Evolutionary conservation across 2,888 invertebrate genomes (phyloP), one percentile per base, ranked within the genome.

Genomic region (Euproctis similis): DNA sequence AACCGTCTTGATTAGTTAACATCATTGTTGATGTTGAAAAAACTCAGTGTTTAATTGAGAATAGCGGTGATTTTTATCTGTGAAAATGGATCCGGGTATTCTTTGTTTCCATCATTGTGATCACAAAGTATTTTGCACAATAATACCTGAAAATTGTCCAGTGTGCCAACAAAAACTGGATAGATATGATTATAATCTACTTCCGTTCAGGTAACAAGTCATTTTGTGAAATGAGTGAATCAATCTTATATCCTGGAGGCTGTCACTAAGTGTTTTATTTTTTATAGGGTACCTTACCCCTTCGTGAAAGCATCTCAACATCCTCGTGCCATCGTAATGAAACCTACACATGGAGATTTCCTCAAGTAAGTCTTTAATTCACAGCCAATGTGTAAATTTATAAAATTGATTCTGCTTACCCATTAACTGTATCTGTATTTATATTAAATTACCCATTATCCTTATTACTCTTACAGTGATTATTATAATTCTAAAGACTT

Each of bases 71-170:
- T 65, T 40, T 59, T 40, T 36, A 40, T 29, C 43, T 53, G 42
- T 39, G 46, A 72, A 68, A 62, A 88, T 88, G 87, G 92, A 93
- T 86, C 91, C 92, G 54, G 92, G 92, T 58, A 92, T 96, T 66
- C 87, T 95, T 69, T 96, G 96, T 85, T 94, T 95, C 78, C 93
- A 94, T 85, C 96, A 96, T 77, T 96, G 96, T 72, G 89, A 88
- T 33, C 87, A 90, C 42, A 90, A 91, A 81, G 89, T 95, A 50
- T 94, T 95, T 80, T 95, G 94, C 67, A 91, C 92, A 58, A 77
- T 85, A 46, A 86, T 96, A 59, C 95, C 95, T 25, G 87, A 88
- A 57, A 73, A 77, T 46, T 96, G 96, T 67, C 95, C 95, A 31
- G 86, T 91, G 49, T 96, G 96, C 74, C 84, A 87, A 45, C 85